These are phyloP conservation scores for Anableps anableps DNA, from an alignment of 2,797 vertebrate genomes.

Conservation along the genomic window DNA sequence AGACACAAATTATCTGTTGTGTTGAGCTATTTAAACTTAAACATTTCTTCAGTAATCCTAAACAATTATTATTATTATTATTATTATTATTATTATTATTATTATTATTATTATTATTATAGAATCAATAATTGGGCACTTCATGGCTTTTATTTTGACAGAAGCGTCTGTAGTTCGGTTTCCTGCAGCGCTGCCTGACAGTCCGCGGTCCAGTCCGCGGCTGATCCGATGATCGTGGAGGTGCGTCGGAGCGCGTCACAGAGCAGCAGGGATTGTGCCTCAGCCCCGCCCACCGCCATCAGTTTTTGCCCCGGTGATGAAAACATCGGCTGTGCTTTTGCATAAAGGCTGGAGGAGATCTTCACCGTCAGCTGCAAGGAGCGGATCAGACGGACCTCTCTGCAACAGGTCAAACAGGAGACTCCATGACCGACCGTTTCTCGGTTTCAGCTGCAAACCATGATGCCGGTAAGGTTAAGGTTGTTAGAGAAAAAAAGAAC, in stretches of 20 bases:
- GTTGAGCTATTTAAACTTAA: neutral
- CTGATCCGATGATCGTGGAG: neutral
- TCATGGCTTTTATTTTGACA: neutral
- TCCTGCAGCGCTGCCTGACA: neutral
- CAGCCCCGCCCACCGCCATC: neutral
- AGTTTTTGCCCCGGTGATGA: neutral
- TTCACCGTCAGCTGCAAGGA: neutral
- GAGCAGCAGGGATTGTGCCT: neutral
- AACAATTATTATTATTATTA: neutral
- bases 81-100: neutral
- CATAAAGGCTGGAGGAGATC: neutral
- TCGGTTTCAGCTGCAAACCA: neutral
- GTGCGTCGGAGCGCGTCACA: neutral
- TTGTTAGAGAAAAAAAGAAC: neutral
- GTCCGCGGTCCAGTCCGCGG: neutral
- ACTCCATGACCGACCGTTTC: neutral
- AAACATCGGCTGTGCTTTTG: neutral
- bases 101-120: neutral
- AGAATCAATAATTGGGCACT: neutral
- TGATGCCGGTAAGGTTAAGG: neutral
- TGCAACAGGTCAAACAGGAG: conserved; percentile 57
- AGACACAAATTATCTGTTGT: neutral
- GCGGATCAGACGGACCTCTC: neutral
- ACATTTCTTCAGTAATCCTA: neutral
- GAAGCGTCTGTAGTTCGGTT: neutral